A percentile compares a stretch with the other conserved stretches of the same genome.
Evolutionary conservation across 2,888 invertebrate species (phyloP).

Genomic region (Odontomyia ornata): DNA sequence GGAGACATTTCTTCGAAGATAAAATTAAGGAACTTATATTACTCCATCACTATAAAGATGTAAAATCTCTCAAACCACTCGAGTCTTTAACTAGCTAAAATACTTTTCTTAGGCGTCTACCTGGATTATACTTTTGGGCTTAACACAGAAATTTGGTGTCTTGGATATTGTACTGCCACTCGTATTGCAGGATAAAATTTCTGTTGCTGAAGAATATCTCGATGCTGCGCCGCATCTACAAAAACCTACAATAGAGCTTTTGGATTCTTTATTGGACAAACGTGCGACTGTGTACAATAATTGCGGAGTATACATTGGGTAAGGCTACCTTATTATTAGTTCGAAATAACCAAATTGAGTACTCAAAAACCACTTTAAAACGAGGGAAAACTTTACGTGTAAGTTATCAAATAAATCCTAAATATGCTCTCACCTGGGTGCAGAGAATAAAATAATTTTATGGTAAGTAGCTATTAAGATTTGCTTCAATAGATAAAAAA

Average conservation of each 20-base stretch:
- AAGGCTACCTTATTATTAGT: too few relatives aligned
- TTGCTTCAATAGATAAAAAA: too few relatives aligned
- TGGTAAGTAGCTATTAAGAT: too few relatives aligned
- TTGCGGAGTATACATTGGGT: slow-evolving; percentile 69
- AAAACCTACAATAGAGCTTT: slow-evolving; percentile 71
- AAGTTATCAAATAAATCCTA: too few relatives aligned
- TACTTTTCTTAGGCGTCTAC: slow-evolving; percentile 70
- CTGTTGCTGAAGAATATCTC: slow-evolving; percentile 80
- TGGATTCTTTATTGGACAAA: slow-evolving; percentile 76
- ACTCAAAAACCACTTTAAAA: neutral
- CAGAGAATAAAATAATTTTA: too few relatives aligned
- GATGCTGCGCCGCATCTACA: slow-evolving; percentile 73
- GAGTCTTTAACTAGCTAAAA: slow-evolving; percentile 1
- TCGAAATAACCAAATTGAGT: neutral
- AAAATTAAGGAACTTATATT: slow-evolving; percentile 69
- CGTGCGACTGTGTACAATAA: slow-evolving; percentile 68
- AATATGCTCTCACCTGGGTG: too few relatives aligned
- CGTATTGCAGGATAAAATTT: slow-evolving; percentile 81
- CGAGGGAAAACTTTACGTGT: neutral
- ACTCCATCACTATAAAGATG: slow-evolving; percentile 74
- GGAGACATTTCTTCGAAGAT: slow-evolving; percentile 71
- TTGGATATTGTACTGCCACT: slow-evolving; percentile 80
- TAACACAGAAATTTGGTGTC: slow-evolving; percentile 74
- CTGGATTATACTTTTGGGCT: slow-evolving; percentile 72
- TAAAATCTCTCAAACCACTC: slow-evolving; percentile 52